These are phyloP conservation scores for Orchesella cincta DNA, from an alignment of 1,140 invertebrate genomes.

Conservation along the genomic window DNA sequence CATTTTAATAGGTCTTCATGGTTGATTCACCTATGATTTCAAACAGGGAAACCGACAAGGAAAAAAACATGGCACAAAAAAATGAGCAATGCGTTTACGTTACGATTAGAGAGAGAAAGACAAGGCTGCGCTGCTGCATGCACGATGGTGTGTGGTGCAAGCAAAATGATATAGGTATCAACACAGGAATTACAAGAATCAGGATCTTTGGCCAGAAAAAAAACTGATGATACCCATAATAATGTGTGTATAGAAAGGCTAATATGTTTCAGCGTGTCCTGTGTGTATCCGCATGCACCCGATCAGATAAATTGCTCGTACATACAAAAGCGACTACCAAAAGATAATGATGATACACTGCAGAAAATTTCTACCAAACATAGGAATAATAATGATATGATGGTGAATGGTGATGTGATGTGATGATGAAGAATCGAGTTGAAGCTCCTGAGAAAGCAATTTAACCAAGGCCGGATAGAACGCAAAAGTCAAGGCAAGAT, in stretches of 20 bases:
- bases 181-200: not conserved
- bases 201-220: constrained; percentile 10
- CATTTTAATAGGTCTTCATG: not conserved
- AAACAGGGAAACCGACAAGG: not conserved
- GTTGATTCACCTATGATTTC: not conserved
- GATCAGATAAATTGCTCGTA: too few species aligned
- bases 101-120: too few species aligned
- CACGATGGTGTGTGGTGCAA: too few species aligned
- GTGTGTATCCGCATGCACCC: too few species aligned
- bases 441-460: constrained; percentile 1
- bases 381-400: not conserved
- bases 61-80: not conserved
- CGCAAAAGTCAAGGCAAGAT: not conserved
- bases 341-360: too few species aligned
- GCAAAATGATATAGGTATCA: too few species aligned
- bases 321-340: too few species aligned
- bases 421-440: not conserved
- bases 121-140: not conserved
- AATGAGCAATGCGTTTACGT: too few species aligned
- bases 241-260: too few species aligned
- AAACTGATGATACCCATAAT: not conserved
- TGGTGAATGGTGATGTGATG: not conserved
- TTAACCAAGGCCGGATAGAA: constrained; percentile 14
- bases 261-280: too few species aligned
- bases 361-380: not conserved